Percentiles rank a stretch among this genome's conserved stretches.
These are phyloP conservation scores for Nesidiocoris tenuis DNA, from an alignment of 2,888 invertebrate genomes.

Conservation along the genomic window DNA sequence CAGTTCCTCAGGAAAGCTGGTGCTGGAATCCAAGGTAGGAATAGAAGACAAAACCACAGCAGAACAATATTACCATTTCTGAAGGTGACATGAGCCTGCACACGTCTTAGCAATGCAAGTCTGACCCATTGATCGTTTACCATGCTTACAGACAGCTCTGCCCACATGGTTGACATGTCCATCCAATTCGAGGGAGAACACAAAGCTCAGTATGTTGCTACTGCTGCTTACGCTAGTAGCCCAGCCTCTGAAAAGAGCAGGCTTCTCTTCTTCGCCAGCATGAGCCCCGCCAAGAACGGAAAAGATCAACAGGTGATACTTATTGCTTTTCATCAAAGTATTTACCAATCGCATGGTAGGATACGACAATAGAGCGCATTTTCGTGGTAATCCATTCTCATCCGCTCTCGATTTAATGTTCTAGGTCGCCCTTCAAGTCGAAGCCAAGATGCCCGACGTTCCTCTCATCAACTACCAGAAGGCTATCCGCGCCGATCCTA, in stretches of 20 bases:
- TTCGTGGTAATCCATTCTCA: too few relatives aligned
- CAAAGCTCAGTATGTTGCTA: slow-evolving; percentile 58
- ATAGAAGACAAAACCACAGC: too few relatives aligned
- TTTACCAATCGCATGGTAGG: too few relatives aligned
- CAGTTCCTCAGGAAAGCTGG: slow-evolving; percentile 60
- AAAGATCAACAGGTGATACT: slow-evolving; percentile 23
- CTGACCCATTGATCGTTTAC: too few relatives aligned
- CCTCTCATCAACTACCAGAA: slow-evolving; percentile 60
- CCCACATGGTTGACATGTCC: slow-evolving; percentile 60
- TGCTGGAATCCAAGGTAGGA: slow-evolving; percentile 60
- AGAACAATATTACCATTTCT: too few relatives aligned
- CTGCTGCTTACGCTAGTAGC: slow-evolving; percentile 61
- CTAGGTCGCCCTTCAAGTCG: slow-evolving; percentile 34
- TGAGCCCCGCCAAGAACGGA: slow-evolving; percentile 54
- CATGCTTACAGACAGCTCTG: slow-evolving; percentile 55
- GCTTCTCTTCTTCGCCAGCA: slow-evolving; percentile 57
- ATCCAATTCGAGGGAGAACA: slow-evolving; percentile 60
- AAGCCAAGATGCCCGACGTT: slow-evolving; percentile 56
- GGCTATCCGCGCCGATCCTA: slow-evolving; percentile 60
- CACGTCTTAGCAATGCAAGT: too few relatives aligned
- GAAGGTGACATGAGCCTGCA: too few relatives aligned
- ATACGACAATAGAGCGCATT: too few relatives aligned
- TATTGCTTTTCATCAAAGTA: too few relatives aligned
- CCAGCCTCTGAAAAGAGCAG: slow-evolving; percentile 61
- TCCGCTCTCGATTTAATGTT: too few relatives aligned